A percentile compares a stretch with the other conserved stretches of the same genome.
These are phyloP conservation scores for Polymixis flavicincta DNA, from an alignment of 2,888 invertebrate genomes.

Conservation along the genomic window DNA sequence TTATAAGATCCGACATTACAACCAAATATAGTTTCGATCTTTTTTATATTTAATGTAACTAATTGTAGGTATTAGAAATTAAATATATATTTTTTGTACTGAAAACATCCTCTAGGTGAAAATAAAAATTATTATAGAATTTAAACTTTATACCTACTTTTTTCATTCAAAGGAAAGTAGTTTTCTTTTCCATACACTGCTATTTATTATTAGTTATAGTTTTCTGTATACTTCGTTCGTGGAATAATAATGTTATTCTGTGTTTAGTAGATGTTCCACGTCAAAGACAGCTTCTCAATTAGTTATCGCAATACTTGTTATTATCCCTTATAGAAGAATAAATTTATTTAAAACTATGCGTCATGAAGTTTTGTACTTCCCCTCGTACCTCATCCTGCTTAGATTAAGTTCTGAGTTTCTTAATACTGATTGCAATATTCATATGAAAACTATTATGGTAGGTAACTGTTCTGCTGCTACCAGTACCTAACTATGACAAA, in stretches of 20 bases:
- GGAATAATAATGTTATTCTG: slow-evolving; percentile 34
- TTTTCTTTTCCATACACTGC: background rate
- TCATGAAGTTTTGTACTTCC: slow-evolving; percentile 48
- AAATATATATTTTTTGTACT: slow-evolving; percentile 48
- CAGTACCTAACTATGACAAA: background rate
- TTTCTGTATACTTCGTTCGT: slow-evolving; percentile 24
- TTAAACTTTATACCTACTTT: background rate
- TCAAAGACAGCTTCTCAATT: slow-evolving; percentile 53
- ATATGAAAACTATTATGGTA: background rate
- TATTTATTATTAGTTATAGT: slow-evolving; percentile 39
- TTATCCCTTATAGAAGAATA: slow-evolving; percentile 51
- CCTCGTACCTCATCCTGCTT: slow-evolving; percentile 1
- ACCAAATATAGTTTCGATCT: slow-evolving; percentile 44
- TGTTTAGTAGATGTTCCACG: slow-evolving; percentile 24
- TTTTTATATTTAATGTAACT: slow-evolving; percentile 24
- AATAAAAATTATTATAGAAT: background rate
- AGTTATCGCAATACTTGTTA: slow-evolving; percentile 53
- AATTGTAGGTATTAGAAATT: slow-evolving; percentile 30
- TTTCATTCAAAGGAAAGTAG: slow-evolving; percentile 1
- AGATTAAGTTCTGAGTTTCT: background rate
- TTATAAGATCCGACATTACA: slow-evolving; percentile 10
- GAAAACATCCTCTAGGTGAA: slow-evolving; percentile 2
- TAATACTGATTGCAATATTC: background rate
- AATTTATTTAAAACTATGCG: slow-evolving; percentile 53
- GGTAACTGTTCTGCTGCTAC: background rate